Evolutionary conservation across 1,140 invertebrate species (phyloP), one percentile per base, ranked within the genome.

Genomic region (Drosophila funebris): DNA sequence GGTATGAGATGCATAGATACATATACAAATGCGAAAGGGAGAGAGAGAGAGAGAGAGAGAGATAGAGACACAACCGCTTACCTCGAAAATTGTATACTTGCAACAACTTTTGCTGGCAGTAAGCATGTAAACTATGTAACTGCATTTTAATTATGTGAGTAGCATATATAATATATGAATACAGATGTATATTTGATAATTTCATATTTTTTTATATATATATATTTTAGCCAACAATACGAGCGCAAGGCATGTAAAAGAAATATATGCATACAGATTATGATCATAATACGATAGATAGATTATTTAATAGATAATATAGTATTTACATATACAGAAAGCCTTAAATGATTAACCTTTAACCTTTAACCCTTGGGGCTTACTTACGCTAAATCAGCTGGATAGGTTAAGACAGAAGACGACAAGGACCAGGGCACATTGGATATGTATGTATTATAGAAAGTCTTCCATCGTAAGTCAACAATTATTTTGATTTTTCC

Each of bases 41-140:
- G 2, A 56, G 11, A 36, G 24, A 52, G 36, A 41, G 16, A 36
- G 22, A 2, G 8, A 46, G 39, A 31, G 7, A 33, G 9, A 22
- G 56, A 66, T 31, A 50, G 29, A 70, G 57, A 74, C 18, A 71
- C 66, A 77, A 53, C 78, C 76, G 81, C 90, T 90, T 90, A 90
- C 90, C 90, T 90, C 84, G 85, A 80, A 90, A 90, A 90, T 90
- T 87, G 78, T 90, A 90, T 73, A 88, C 83, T 88, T 88, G 83
- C 84, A 90, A 90, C 72, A 90, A 75, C 71, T 90, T 90, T 90
- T 90, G 89, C 79, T 90, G 90, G 77, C 90, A 90, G 76, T 87
- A 81, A 84, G 87, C 83, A 80, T 90, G 76, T 89, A 90, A 90
- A 76, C 83, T 88, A 88, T 90, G 75, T 80, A 90, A 90, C 90